A percentile compares a stretch with the other conserved stretches of the same genome.
Evolutionary conservation across 1,140 invertebrate genomes (phyloP).

Genomic region (Paramacrobiotus metropolitanus): DNA sequence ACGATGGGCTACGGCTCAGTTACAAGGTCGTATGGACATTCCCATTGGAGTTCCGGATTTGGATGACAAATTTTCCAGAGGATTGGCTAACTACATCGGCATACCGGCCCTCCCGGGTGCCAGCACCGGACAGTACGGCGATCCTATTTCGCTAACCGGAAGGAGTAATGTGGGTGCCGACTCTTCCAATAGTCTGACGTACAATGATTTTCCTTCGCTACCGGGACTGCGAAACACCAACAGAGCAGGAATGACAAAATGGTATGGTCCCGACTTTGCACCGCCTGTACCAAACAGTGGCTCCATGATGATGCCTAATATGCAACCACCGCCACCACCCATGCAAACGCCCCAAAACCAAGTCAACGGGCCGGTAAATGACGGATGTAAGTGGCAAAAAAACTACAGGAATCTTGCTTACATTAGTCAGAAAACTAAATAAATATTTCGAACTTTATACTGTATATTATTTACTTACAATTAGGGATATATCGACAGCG

Average conservation of each 20-base stretch:
- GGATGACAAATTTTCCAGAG: not conserved
- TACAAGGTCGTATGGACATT: not conserved
- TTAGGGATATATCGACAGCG: too few relatives aligned
- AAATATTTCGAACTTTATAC: too few relatives aligned
- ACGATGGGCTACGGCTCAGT: not conserved
- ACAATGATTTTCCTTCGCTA: not conserved
- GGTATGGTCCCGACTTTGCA: not conserved
- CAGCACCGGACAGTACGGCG: not conserved
- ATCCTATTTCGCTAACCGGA: not conserved
- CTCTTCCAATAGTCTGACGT: not conserved
- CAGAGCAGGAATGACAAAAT: not conserved
- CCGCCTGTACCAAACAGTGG: not conserved
- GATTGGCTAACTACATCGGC: not conserved
- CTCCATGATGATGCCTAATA: not conserved
- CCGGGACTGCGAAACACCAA: not conserved
- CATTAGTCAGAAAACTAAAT: too few relatives aligned
- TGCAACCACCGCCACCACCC: not conserved
- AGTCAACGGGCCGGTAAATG: too few relatives aligned
- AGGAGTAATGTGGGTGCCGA: not conserved
- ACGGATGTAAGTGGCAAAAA: too few relatives aligned
- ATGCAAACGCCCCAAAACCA: too few relatives aligned
- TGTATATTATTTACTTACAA: too few relatives aligned
- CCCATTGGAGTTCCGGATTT: not conserved
- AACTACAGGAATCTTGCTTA: too few relatives aligned
- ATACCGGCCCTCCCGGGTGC: not conserved